phyloP scores from a whole-genome alignment of 2,113 vertebrate genomes.

The Ptychochromis oligacanthus region DNA sequence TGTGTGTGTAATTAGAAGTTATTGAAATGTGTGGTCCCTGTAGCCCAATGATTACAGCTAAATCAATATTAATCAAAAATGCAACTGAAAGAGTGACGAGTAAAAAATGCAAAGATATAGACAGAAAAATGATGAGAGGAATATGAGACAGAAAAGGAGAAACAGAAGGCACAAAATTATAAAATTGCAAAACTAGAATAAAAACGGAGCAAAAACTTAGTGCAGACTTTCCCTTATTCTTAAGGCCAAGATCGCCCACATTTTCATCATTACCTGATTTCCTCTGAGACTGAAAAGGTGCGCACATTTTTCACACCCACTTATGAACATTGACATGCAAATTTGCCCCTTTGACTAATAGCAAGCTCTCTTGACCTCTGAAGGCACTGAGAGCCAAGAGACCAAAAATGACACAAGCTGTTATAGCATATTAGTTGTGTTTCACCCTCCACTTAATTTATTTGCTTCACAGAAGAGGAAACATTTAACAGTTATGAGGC shows the following conservation, averaged over 20 bases:
- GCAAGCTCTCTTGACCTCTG: slow-evolving; percentile 2
- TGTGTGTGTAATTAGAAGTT: slow-evolving; percentile 67
- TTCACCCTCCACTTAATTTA: background rate
- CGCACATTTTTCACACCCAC: background rate
- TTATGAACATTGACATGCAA: background rate
- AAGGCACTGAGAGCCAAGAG: background rate
- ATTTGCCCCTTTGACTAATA: background rate
- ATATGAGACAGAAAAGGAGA: background rate
- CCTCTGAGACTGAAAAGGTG: background rate
- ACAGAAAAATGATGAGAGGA: slow-evolving; percentile 4
- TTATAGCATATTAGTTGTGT: background rate
- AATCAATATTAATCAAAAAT: slow-evolving; percentile 75
- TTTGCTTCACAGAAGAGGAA: background rate
- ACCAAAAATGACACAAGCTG: background rate
- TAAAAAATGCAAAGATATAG: slow-evolving; percentile 48
- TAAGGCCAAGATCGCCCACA: background rate
- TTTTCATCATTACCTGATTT: background rate
- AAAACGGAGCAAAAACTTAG: background rate
- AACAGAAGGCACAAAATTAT: background rate
- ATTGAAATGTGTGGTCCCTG: slow-evolving; percentile 64
- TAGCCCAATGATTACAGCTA: slow-evolving; percentile 55
- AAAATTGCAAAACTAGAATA: background rate
- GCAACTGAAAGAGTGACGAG: slow-evolving; percentile 27
- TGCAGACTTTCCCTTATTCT: background rate
- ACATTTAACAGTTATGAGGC: background rate